phyloP scores from a whole-genome alignment of 2,797 vertebrate genomes.

The Coccyzus lansbergi region DNA sequence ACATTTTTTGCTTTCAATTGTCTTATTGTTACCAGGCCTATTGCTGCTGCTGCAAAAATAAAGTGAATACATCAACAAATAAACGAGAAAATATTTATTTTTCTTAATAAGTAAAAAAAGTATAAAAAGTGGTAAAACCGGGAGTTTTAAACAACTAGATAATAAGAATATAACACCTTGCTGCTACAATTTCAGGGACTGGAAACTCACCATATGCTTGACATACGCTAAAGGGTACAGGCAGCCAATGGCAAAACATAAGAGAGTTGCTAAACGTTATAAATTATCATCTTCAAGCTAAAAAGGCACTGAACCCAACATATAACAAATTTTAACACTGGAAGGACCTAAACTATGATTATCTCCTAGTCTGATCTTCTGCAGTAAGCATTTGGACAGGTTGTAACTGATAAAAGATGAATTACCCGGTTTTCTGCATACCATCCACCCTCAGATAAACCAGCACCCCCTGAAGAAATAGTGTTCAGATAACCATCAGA shows the following conservation, averaged over 20 bases:
- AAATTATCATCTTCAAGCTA: not conserved
- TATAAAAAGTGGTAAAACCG: not conserved
- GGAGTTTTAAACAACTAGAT: not conserved
- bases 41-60: slow-evolving; percentile 20
- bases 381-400: not conserved
- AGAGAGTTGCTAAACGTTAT: slow-evolving; percentile 33
- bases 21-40: slow-evolving; percentile 1
- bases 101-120: slow-evolving; percentile 18
- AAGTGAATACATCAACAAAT: slow-evolving; percentile 20
- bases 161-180: not conserved
- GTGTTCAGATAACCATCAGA: not conserved
- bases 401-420: not conserved
- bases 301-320: not conserved
- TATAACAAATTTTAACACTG: slow-evolving; percentile 4
- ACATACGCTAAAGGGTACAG: slow-evolving; percentile 40
- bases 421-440: not conserved
- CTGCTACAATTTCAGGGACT: slow-evolving; percentile 3
- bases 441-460: not conserved
- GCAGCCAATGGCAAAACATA: slow-evolving; percentile 34
- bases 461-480: not conserved
- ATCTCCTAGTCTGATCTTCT: slow-evolving; percentile 22
- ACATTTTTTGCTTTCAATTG: not conserved
- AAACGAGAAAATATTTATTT: not conserved
- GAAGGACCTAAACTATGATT: not conserved
- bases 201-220: slow-evolving; percentile 51